Percentiles rank a stretch among this genome's conserved stretches.
Evolutionary conservation across 2,797 vertebrate species (phyloP).

Genomic region (Arrhamphus sclerolepis): DNA sequence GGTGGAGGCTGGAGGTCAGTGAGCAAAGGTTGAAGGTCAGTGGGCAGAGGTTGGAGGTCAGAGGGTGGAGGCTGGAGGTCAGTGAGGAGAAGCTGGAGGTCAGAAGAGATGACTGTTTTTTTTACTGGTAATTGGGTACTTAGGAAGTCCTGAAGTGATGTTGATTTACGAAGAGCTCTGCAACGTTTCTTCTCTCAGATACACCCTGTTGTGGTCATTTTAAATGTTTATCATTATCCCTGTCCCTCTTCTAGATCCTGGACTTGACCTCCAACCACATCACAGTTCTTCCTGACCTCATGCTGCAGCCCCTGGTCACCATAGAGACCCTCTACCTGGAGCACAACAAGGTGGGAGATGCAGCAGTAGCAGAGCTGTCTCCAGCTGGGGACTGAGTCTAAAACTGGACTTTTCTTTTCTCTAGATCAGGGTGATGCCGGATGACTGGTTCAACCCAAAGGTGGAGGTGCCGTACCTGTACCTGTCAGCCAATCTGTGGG

Average conservation of each 20-base stretch:
- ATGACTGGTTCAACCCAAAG: constrained; percentile 71
- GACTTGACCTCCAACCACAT: constrained; percentile 70
- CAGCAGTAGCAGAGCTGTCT: not conserved
- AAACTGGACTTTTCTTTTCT: not conserved
- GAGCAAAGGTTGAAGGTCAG: too few relatives aligned
- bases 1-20: too few relatives aligned
- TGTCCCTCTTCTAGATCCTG: constrained; percentile 52
- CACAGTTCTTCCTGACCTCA: constrained; percentile 49
- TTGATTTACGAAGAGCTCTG: too few relatives aligned
- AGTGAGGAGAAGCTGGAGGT: too few relatives aligned
- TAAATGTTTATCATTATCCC: too few relatives aligned
- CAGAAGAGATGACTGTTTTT: too few relatives aligned
- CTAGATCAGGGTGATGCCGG: constrained; percentile 67
- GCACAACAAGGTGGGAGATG: constrained; percentile 61
- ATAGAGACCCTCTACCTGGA: constrained; percentile 71
- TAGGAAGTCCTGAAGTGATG: too few relatives aligned
- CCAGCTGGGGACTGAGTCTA: not conserved
- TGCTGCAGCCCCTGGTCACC: constrained; percentile 64
- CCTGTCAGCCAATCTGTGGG: constrained; percentile 78
- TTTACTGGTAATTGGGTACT: too few relatives aligned
- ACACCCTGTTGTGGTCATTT: too few relatives aligned
- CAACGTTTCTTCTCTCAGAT: too few relatives aligned
- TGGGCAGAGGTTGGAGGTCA: too few relatives aligned
- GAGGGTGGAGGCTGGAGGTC: too few relatives aligned
- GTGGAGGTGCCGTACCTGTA: constrained; percentile 70